These are phyloP conservation scores for Drosophila melanica DNA, from an alignment of 1,140 invertebrate genomes.

Conservation along the genomic window DNA sequence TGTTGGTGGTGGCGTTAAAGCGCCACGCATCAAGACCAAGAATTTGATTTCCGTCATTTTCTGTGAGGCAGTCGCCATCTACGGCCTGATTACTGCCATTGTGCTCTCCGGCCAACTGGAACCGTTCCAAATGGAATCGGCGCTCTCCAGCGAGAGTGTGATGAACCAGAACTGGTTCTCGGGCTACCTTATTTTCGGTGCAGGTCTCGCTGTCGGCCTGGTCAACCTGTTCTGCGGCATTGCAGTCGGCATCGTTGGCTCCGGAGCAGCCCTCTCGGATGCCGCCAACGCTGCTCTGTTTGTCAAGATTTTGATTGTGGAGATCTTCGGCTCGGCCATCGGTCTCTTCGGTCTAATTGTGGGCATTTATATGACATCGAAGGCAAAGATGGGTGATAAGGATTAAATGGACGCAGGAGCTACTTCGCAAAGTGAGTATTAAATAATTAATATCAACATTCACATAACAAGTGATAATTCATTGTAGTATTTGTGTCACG, in stretches of 20 bases:
- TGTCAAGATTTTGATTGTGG: constrained; percentile 98
- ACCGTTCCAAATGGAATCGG: constrained; percentile 84
- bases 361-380: constrained; percentile 95
- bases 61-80: constrained; percentile 99
- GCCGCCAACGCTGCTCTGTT: constrained; percentile 97
- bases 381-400: constrained; percentile 87
- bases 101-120: constrained; percentile 94
- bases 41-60: constrained; percentile 99
- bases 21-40: constrained; percentile 99
- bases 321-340: constrained; percentile 99
- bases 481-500: constrained; percentile 48
- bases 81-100: constrained; percentile 99
- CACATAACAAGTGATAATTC: constrained; percentile 9
- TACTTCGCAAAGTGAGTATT: constrained; percentile 47
- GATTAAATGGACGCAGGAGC: constrained; percentile 47
- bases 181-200: constrained; percentile 98
- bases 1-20: constrained; percentile 98
- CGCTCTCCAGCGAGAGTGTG: constrained; percentile 55
- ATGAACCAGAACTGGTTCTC: constrained; percentile 88
- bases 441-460: background rate
- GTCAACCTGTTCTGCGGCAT: constrained; percentile 98
- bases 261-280: constrained; percentile 97
- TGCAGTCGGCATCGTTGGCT: constrained; percentile 97
- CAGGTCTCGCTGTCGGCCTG: constrained; percentile 96
- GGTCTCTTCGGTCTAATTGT: constrained; percentile 99